A percentile compares a stretch with the other conserved stretches of the same genome.
Conservation (phyloP, 64 coral and sea anemone species). For the Pocillopora damicornis region DNA sequence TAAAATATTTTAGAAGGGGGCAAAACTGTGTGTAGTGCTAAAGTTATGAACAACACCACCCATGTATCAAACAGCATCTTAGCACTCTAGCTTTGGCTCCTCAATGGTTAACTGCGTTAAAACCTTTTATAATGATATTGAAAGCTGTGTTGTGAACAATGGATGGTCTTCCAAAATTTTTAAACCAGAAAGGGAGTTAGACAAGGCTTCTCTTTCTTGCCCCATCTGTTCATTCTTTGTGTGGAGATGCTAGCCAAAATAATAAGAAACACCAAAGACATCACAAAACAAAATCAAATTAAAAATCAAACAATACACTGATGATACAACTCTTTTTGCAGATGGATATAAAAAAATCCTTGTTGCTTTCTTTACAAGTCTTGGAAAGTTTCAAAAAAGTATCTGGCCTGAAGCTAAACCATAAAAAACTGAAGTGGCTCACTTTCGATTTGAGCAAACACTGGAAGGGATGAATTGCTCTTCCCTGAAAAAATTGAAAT, state of each 20-base stretch:
- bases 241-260: slow-evolving; percentile 35
- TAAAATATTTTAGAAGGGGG: too few species aligned
- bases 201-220: slow-evolving; percentile 46
- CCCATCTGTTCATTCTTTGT: slow-evolving; percentile 49
- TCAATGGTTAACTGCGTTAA: slow-evolving; percentile 43
- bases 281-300: slow-evolving; percentile 31
- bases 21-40: too few species aligned
- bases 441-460: slow-evolving; percentile 21
- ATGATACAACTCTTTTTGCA: slow-evolving; percentile 50
- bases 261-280: slow-evolving; percentile 36
- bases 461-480: background rate
- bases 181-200: slow-evolving; percentile 38
- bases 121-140: slow-evolving; percentile 32
- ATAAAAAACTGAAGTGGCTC: slow-evolving; percentile 36
- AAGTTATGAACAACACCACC: background rate
- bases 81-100: slow-evolving; percentile 37
- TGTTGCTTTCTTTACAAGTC: background rate
- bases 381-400: slow-evolving; percentile 24
- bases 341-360: slow-evolving; percentile 13
- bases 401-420: slow-evolving; percentile 44
- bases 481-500: slow-evolving; percentile 20
- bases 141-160: slow-evolving; percentile 52
- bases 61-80: background rate
- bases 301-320: slow-evolving; percentile 61
- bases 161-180: slow-evolving; percentile 41